phyloP scores from a whole-genome alignment of 2,113 vertebrate genomes.

The Gymnobelideus leadbeateri region DNA sequence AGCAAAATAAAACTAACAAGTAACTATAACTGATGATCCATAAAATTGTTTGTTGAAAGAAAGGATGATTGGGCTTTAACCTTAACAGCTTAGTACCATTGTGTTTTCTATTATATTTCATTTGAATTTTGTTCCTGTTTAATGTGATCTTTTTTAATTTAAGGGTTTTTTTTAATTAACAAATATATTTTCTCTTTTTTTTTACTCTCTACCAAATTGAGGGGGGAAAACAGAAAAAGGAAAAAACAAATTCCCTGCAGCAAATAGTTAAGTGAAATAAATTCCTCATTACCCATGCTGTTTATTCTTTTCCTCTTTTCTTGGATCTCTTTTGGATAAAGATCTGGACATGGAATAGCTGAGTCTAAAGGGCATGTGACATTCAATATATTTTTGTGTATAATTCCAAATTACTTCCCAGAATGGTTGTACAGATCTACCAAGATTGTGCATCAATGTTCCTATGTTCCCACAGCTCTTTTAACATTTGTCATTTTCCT shows the following conservation, averaged over 20 bases:
- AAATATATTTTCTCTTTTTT: neutral
- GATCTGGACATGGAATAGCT: neutral
- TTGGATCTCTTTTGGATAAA: neutral
- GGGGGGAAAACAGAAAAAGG: neutral
- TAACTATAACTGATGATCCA: neutral
- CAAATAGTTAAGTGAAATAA: neutral
- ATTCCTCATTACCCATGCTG: neutral
- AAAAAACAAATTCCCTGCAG: neutral
- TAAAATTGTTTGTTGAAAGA: neutral
- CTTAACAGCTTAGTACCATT: neutral
- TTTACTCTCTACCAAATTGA: neutral
- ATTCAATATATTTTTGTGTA: neutral
- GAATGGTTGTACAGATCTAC: neutral
- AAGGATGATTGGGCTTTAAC: neutral
- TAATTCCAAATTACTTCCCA: neutral
- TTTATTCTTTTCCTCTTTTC: neutral
- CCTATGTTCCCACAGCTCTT: neutral
- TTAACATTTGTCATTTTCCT: neutral
- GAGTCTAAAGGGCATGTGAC: neutral
- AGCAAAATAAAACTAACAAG: neutral
- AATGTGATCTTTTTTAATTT: neutral
- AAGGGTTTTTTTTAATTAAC: neutral
- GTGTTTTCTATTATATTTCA: neutral
- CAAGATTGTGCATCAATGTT: neutral
- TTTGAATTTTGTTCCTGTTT: neutral